phyloP scores from a whole-genome alignment of 1,140 invertebrate species.

The Solenopsis fugax region DNA sequence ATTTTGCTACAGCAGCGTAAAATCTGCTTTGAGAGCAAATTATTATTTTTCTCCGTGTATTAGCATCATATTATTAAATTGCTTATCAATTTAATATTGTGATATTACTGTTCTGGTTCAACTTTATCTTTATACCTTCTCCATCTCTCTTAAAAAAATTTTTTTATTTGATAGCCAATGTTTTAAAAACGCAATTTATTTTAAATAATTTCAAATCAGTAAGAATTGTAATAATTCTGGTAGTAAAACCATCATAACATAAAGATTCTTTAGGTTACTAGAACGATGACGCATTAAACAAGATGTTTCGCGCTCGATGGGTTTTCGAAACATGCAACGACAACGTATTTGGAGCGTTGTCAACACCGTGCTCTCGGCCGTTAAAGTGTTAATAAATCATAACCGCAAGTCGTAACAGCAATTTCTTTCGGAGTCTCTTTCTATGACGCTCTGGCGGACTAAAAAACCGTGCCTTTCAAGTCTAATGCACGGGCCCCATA shows the following conservation, averaged over 20 bases:
- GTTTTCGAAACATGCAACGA: background rate
- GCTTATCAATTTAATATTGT: too few relatives aligned
- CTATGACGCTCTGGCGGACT: constrained; percentile 1
- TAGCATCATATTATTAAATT: too few relatives aligned
- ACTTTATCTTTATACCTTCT: background rate
- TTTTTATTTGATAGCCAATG: background rate
- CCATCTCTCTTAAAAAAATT: background rate
- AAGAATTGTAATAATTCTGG: background rate
- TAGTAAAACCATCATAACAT: background rate
- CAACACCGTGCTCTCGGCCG: constrained; percentile 18
- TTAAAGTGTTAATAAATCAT: constrained; percentile 61
- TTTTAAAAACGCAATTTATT: background rate
- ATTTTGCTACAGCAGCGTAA: too few relatives aligned
- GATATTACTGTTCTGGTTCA: too few relatives aligned
- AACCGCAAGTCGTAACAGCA: constrained; percentile 53
- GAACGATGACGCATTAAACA: background rate
- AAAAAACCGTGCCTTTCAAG: constrained; percentile 61
- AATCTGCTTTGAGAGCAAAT: too few relatives aligned
- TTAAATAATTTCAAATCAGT: background rate
- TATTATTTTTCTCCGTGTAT: too few relatives aligned
- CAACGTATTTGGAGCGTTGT: constrained; percentile 32
- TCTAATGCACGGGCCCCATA: constrained; percentile 61
- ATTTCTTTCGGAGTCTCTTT: constrained; percentile 48
- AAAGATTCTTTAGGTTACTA: background rate
- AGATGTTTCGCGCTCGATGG: constrained; percentile 10